These are phyloP conservation scores for Melanotus villosus DNA, from an alignment of 2,888 invertebrate genomes.

Conservation along the genomic window DNA sequence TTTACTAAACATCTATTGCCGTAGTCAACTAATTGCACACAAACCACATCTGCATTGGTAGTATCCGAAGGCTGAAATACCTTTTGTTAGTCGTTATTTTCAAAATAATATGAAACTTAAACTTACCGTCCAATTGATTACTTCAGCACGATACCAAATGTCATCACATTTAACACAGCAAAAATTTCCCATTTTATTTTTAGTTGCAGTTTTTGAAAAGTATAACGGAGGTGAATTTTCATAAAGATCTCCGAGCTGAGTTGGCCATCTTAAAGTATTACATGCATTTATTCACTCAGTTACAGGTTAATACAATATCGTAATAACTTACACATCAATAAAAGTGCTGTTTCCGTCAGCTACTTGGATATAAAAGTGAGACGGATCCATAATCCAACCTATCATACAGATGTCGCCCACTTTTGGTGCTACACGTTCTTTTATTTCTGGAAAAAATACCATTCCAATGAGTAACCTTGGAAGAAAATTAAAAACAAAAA, in stretches of 20 bases:
- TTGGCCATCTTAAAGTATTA: constrained; percentile 26
- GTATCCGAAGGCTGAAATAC: neutral
- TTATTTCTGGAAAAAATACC: constrained; percentile 11
- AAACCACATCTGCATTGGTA: neutral
- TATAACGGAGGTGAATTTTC: neutral
- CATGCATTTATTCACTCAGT: too few species aligned
- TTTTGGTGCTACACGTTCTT: neutral
- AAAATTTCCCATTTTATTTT: constrained; percentile 19
- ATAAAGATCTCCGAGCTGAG: neutral
- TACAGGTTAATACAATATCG: too few species aligned
- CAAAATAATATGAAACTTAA: neutral
- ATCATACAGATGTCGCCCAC: constrained; percentile 31
- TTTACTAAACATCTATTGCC: neutral
- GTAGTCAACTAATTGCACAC: constrained; percentile 33
- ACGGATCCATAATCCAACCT: constrained; percentile 17
- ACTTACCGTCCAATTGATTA: constrained; percentile 38
- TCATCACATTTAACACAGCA: neutral
- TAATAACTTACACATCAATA: constrained; percentile 37
- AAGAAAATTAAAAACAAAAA: neutral
- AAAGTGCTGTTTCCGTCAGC: constrained; percentile 17
- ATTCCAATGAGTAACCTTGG: too few species aligned
- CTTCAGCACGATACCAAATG: constrained; percentile 37
- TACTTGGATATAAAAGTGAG: constrained; percentile 39
- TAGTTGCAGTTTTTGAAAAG: constrained; percentile 18
- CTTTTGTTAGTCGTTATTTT: neutral